phyloP scores from a whole-genome alignment of 2,797 vertebrate genomes.

The Cynopterus sphinx region DNA sequence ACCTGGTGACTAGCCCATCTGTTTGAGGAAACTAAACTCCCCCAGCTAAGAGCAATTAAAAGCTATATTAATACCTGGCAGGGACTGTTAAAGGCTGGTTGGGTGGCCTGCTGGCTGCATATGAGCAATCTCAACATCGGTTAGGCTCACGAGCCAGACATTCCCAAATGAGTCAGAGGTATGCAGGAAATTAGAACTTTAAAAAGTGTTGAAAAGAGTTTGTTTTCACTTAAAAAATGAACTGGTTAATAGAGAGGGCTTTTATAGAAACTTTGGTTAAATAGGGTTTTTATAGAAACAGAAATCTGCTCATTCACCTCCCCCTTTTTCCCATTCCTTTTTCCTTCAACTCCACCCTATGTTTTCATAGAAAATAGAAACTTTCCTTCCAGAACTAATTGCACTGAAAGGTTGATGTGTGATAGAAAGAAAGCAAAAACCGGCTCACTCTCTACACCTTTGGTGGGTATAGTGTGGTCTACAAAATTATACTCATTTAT shows the following conservation, averaged over 20 bases:
- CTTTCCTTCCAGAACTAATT: background rate
- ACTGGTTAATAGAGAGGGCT: background rate
- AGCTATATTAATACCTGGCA: background rate
- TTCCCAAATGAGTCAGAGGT: background rate
- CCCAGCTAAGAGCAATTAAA: conserved; percentile 29
- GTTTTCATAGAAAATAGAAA: background rate
- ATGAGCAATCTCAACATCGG: background rate
- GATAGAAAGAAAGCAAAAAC: background rate
- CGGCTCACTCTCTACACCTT: background rate
- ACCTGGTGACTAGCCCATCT: background rate
- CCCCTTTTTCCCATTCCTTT: background rate
- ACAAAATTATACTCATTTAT: background rate
- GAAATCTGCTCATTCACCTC: background rate
- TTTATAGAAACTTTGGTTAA: background rate
- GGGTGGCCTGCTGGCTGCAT: background rate
- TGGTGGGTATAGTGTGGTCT: background rate
- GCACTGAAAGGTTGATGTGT: background rate
- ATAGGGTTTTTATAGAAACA: background rate
- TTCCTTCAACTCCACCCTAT: background rate
- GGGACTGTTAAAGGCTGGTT: background rate
- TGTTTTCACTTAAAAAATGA: background rate
- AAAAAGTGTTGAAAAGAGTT: background rate
- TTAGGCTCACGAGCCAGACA: background rate
- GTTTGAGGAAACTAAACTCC: background rate
- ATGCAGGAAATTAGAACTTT: background rate